A percentile compares a stretch with the other conserved stretches of the same genome.
Conservation (phyloP, 2,797 vertebrate genomes). For the Gephyroberyx darwinii region DNA sequence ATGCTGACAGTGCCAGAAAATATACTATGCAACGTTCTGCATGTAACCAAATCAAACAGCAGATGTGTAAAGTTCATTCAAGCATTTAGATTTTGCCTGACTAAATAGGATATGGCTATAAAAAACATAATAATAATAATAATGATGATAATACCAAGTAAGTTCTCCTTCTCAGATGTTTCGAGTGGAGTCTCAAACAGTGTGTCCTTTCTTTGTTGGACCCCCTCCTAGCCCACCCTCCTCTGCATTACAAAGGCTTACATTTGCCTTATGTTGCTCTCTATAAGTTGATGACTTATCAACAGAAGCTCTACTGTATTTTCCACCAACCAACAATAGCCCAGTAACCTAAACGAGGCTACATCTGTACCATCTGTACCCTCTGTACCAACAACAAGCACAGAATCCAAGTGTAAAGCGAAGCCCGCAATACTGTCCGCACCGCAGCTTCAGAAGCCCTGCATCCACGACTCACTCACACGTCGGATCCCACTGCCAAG, state of each 20-base stretch:
- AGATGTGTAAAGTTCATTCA: background rate
- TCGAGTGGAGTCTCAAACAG: background rate
- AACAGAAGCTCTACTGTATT: background rate
- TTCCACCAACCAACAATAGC: background rate
- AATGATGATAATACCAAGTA: background rate
- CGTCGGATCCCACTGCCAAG: background rate
- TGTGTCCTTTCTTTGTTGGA: slow-evolving; percentile 12
- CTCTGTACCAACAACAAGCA: slow-evolving; percentile 21
- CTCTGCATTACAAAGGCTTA: slow-evolving; percentile 15
- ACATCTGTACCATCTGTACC: background rate
- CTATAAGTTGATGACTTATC: slow-evolving; percentile 43
- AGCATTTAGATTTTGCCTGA: background rate
- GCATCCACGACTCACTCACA: slow-evolving; percentile 57
- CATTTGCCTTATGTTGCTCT: slow-evolving; percentile 3
- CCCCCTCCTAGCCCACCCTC: slow-evolving; percentile 7
- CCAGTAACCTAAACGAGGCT: background rate
- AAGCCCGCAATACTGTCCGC: slow-evolving; percentile 60
- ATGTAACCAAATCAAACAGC: background rate
- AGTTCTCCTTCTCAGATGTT: background rate
- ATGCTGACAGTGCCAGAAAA: slow-evolving; percentile 4
- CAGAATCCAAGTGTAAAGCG: slow-evolving; percentile 35
- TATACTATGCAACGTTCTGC: slow-evolving; percentile 3
- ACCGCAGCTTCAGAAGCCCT: slow-evolving; percentile 44
- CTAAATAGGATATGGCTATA: background rate
- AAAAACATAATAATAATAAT: background rate